Evolutionary conservation across 2,888 invertebrate species (phyloP), one percentile per base, ranked within the genome.

Genomic region (Tiphia femorata): DNA sequence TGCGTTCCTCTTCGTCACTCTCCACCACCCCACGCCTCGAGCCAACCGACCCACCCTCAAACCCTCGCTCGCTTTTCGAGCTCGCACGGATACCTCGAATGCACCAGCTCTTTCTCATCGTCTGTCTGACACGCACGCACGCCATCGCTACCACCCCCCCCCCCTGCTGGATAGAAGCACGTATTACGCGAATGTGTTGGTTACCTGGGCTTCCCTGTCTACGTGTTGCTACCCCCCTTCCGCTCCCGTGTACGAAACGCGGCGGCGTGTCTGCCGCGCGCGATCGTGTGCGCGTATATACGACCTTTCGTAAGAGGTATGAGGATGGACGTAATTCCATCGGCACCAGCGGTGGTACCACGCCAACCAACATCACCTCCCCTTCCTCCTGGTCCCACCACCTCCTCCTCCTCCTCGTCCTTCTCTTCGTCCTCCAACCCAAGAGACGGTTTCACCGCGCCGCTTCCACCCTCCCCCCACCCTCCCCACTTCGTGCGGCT

Each of bases 111-210:
- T 76, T 75, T 76, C 73, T 72, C 75, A 77, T 77, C 72, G 72
- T 73, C 67, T 64, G 72, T 72, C 76, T 72, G 76, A 75, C 77
- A 77, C 73, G 76, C 77, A 73, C 69, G 74, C 73, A 76, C 70
- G 75, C 72, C 64, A 77, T 67, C 68, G 63, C 66, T 62, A 58
- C 62, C 58, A 53, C 53, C 53, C n/a, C n/a, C n/a, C n/a, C n/a
- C n/a, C n/a, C n/a, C n/a, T 50, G 64, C 54, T 62, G 41, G 58
- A 59, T 59, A 55, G 56, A 57, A 27, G 8, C 58, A 55, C 57
- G 56, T 60, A 54, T 58, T 51, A 42, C 63, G 50, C 27, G 35
- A 46, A 54, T 16, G 27, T 19, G 10, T 37, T 25, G 30, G n/a
- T 12, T 16, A 30, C 6, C n/a, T 27, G 10, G 3, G 8, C n/a